Evolutionary conservation across 2,888 invertebrate species (phyloP).

Genomic region (Argyresthia goedartella): DNA sequence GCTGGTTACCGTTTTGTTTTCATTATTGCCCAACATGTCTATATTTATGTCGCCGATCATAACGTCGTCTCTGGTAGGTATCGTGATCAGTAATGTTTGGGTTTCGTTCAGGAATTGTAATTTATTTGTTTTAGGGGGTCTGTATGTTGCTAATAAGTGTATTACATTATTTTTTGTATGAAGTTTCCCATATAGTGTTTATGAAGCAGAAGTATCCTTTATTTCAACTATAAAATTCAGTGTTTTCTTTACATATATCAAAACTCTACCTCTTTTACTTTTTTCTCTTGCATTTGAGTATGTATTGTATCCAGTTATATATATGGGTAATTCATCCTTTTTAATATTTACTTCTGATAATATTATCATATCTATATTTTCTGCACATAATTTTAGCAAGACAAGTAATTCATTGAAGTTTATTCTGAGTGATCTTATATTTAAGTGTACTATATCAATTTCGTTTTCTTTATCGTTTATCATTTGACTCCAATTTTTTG

Average conservation of each 20-base stretch:
- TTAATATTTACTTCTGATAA: too few relatives aligned
- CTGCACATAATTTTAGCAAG: too few relatives aligned
- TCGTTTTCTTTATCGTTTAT: too few relatives aligned
- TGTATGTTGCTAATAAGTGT: neutral
- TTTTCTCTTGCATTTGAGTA: neutral
- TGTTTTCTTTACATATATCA: constrained; percentile 1
- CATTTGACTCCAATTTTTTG: too few relatives aligned
- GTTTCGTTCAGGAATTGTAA: neutral
- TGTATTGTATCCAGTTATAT: neutral
- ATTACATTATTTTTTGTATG: neutral
- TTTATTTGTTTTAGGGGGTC: neutral
- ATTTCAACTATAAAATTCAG: neutral
- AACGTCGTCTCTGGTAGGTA: neutral
- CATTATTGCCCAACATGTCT: neutral
- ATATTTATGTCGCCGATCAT: neutral
- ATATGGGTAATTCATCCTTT: too few relatives aligned
- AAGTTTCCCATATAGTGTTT: neutral
- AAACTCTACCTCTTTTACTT: neutral
- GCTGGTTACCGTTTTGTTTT: neutral
- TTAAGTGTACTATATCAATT: too few relatives aligned
- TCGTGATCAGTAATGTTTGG: neutral
- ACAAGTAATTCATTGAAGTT: too few relatives aligned
- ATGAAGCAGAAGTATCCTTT: neutral
- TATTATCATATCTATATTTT: too few relatives aligned
- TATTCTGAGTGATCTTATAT: too few relatives aligned